Conservation (phyloP, 2,797 vertebrate species). For the Macropus fuliginosus region DNA sequence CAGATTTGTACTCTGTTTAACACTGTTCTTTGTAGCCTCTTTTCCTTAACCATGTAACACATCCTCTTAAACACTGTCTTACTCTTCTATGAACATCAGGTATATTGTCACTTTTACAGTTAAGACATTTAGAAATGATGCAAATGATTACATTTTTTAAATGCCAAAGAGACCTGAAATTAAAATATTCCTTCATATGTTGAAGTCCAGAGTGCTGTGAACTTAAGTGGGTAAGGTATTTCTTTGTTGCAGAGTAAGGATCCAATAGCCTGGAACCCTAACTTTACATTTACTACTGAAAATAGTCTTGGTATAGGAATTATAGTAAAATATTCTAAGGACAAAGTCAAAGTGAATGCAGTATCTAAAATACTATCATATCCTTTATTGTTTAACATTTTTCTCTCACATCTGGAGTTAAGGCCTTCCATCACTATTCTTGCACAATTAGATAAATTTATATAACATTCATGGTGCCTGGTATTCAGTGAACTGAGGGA, state of each 20-base stretch:
- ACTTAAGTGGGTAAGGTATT: neutral
- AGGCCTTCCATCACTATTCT: slow-evolving; percentile 37
- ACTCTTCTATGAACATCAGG: neutral
- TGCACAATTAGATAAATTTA: slow-evolving; percentile 67
- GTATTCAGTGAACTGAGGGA: neutral
- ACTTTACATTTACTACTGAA: neutral
- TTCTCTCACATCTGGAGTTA: slow-evolving; percentile 36
- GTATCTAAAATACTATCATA: slow-evolving; percentile 23
- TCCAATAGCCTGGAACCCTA: neutral
- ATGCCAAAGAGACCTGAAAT: neutral
- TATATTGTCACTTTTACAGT: neutral
- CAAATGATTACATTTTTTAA: neutral
- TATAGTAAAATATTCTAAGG: slow-evolving; percentile 11
- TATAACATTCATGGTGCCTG: neutral
- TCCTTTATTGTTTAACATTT: slow-evolving; percentile 12
- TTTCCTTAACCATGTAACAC: neutral
- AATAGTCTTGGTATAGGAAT: neutral
- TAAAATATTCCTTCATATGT: neutral
- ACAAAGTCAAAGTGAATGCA: slow-evolving; percentile 50
- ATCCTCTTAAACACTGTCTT: neutral
- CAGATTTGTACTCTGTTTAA: neutral
- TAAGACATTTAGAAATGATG: neutral
- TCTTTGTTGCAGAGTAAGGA: neutral
- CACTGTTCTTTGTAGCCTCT: neutral
- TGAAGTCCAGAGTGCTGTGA: neutral